A percentile compares a stretch with the other conserved stretches of the same genome.
phyloP scores from a whole-genome alignment of 2,888 invertebrate species.

The Oligia latruncula region DNA sequence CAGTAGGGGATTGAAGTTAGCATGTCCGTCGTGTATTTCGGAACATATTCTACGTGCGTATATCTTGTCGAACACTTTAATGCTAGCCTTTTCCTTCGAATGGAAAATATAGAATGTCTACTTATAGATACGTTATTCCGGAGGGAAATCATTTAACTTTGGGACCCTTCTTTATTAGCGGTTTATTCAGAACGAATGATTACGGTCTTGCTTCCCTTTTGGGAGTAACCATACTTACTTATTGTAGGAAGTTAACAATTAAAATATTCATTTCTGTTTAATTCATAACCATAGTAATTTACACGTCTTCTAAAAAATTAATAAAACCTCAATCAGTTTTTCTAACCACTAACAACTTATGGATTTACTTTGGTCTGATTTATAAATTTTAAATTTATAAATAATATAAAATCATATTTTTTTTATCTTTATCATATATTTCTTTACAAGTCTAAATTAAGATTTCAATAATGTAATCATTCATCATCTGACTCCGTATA shows the following conservation, averaged over 20 bases:
- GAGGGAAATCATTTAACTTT: constrained; percentile 28
- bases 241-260: background rate
- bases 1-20: background rate
- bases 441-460: background rate
- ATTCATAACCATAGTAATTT: background rate
- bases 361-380: too few relatives aligned
- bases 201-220: background rate
- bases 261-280: background rate
- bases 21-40: background rate
- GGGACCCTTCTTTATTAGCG: constrained; percentile 7
- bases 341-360: too few relatives aligned
- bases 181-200: constrained; percentile 29
- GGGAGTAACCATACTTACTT: constrained; percentile 14
- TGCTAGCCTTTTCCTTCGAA: background rate
- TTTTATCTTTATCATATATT: background rate
- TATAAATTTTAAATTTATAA: too few relatives aligned
- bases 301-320: background rate
- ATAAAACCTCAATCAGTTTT: background rate
- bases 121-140: background rate
- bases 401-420: too few relatives aligned
- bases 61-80: background rate
- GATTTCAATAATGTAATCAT: background rate
- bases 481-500: too few relatives aligned
- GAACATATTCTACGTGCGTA: background rate
- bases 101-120: background rate